A percentile compares a stretch with the other conserved stretches of the same genome.
These are phyloP conservation scores for Apamea epomidion DNA, from an alignment of 2,888 invertebrate genomes.

Conservation along the genomic window DNA sequence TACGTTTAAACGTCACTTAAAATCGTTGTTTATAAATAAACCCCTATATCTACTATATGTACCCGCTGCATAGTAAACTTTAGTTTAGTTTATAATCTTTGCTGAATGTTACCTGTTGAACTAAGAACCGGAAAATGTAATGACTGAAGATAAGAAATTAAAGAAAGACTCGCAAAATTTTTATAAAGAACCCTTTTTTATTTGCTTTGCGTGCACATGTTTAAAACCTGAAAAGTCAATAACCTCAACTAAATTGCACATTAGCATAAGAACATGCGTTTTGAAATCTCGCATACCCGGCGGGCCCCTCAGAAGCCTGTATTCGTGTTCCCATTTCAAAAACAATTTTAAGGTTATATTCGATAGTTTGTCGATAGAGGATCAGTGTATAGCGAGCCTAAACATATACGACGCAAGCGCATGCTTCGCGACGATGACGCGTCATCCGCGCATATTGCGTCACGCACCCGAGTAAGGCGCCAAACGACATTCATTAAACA, in stretches of 20 bases:
- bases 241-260: not conserved
- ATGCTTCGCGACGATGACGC: slow-evolving; percentile 66
- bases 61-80: not conserved
- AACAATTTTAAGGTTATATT: not conserved
- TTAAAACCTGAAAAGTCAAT: not conserved
- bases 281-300: not conserved
- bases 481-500: slow-evolving; percentile 53
- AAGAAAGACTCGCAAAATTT: not conserved
- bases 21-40: no score
- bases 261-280: not conserved
- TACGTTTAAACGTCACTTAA: no score
- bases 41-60: not conserved
- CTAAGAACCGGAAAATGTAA: not conserved
- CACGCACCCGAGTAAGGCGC: slow-evolving; percentile 59
- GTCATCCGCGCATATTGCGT: slow-evolving; percentile 71
- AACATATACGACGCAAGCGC: slow-evolving; percentile 32
- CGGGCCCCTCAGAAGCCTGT: no score
- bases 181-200: not conserved
- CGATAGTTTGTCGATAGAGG: slow-evolving; percentile 1
- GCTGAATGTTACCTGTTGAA: not conserved
- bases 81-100: not conserved
- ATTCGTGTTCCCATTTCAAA: not conserved
- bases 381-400: not conserved
- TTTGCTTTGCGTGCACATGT: not conserved
- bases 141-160: not conserved